Conservation (phyloP, 2,888 invertebrate genomes). For the Camponotus fellah region DNA sequence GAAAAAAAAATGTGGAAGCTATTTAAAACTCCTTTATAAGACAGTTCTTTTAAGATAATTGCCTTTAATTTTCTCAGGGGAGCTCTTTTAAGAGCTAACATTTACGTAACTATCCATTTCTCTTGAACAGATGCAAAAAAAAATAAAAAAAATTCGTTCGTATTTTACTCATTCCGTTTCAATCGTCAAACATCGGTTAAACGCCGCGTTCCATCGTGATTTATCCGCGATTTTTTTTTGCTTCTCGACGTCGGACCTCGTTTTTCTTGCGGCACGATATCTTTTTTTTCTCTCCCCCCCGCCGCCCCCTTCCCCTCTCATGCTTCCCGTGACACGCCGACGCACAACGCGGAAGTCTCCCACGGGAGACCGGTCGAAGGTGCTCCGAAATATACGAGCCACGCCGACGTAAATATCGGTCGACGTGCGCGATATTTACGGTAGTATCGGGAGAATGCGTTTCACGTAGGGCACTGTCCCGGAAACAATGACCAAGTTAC, state of each 20-base stretch:
- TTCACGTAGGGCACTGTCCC: slow-evolving; percentile 28
- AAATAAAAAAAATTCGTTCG: background rate
- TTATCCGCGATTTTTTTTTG: slow-evolving; percentile 31
- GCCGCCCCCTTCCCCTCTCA: background rate
- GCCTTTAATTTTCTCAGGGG: slow-evolving; percentile 16
- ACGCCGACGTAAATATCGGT: slow-evolving; percentile 65
- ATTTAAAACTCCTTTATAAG: slow-evolving; percentile 9
- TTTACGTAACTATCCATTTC: background rate
- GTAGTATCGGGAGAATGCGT: slow-evolving; percentile 62
- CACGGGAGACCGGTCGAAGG: slow-evolving; percentile 49
- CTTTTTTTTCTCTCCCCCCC: background rate
- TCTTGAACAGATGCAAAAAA: background rate
- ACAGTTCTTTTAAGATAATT: background rate
- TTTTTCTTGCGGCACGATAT: slow-evolving; percentile 25
- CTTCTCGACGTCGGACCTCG: background rate
- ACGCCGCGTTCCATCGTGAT: slow-evolving; percentile 37
- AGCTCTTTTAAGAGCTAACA: background rate
- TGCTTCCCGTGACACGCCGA: slow-evolving; percentile 31
- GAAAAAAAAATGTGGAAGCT: background rate
- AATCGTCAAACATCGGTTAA: background rate
- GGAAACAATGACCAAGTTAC: slow-evolving; percentile 56
- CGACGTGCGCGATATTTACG: slow-evolving; percentile 66
- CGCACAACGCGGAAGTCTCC: slow-evolving; percentile 44
- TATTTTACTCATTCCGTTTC: background rate
- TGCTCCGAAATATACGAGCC: slow-evolving; percentile 61